Evolutionary conservation across 2,888 invertebrate genomes (phyloP), one percentile per base, ranked within the genome.

Genomic region (Ormyrus nitidulus): DNA sequence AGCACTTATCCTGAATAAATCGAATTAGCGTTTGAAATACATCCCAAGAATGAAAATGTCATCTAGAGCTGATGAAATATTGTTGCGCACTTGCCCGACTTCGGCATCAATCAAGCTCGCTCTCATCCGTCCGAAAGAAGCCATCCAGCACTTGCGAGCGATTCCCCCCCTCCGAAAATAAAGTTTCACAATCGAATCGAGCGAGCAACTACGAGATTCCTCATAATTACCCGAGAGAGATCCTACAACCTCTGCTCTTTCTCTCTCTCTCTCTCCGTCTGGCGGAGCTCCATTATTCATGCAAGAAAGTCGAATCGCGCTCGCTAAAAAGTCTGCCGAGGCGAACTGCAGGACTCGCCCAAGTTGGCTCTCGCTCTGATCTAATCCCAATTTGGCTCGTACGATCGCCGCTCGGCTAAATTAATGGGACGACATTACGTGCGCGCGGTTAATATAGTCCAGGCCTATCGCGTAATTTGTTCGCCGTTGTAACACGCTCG

Each of bases 351-450:
- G 48, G 34, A 61, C 64, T 54, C 48, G 7, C 65, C 77, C 56
- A 79, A 79, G 62, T 74, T 79, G 79, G 75, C 77, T 64, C 49
- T 7, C 59, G 66, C 73, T 19, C 59, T 34, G 74, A 81, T 81
- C 81, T 76, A 79, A 70, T 81, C 81, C 81, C 64, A 62, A 79
- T 81, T 81, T 81, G 81, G 81, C 72, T 58, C 72, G 64, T 11
- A 34, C 48, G 46, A 79, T 51, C 54, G 65, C 54, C 59, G 75
- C 61, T 76, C 72, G 61, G 64, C 61, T 58, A 78, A 79, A 79
- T 81, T 81, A 81, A 79, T 79, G 70, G 77, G 56, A 69, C 79
- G 73, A 54, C 79, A 70, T 79, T 79, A 80, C 79, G 75, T 34
- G 70, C 65, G 51, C 64, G 68, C 58, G 71, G 70, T 79, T 79